These are phyloP conservation scores for Anthrax anthrax DNA, from an alignment of 2,888 invertebrate genomes.

Conservation along the genomic window DNA sequence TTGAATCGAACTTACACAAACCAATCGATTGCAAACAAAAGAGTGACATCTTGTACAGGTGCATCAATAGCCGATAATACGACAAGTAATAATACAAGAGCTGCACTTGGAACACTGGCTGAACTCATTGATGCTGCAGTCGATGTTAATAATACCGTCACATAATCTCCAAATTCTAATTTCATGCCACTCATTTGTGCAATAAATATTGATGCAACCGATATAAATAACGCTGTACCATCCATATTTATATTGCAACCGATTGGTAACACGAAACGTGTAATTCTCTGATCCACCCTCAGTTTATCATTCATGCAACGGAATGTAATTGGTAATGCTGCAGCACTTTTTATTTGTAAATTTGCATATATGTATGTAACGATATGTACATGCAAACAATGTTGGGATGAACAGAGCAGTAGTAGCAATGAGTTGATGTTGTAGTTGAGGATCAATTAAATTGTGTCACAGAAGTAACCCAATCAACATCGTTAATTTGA, in stretches of 20 bases:
- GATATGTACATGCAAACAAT: neutral
- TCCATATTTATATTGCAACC: slow-evolving; percentile 91
- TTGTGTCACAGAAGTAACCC: neutral
- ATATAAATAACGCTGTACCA: slow-evolving; percentile 76
- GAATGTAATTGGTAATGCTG: slow-evolving; percentile 78
- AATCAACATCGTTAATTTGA: neutral
- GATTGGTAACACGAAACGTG: slow-evolving; percentile 77
- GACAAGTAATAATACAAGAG: slow-evolving; percentile 64
- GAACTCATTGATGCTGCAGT: slow-evolving; percentile 81
- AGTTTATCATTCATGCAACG: slow-evolving; percentile 73
- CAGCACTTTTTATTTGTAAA: slow-evolving; percentile 48
- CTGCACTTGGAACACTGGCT: slow-evolving; percentile 76
- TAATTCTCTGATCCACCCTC: slow-evolving; percentile 64
- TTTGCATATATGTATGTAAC: neutral
- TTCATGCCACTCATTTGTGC: slow-evolving; percentile 73
- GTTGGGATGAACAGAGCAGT: neutral
- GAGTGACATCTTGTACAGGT: slow-evolving; percentile 64
- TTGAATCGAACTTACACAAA: slow-evolving; percentile 61
- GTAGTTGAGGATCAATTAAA: neutral
- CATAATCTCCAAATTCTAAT: slow-evolving; percentile 66
- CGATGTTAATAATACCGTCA: slow-evolving; percentile 72
- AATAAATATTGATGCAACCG: slow-evolving; percentile 73
- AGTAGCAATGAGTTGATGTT: neutral
- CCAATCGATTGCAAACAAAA: slow-evolving; percentile 80
- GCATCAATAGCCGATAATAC: slow-evolving; percentile 71